A percentile compares a stretch with the other conserved stretches of the same genome.
phyloP scores from a whole-genome alignment of 2,113 vertebrate genomes.

The Hypomesus transpacificus region DNA sequence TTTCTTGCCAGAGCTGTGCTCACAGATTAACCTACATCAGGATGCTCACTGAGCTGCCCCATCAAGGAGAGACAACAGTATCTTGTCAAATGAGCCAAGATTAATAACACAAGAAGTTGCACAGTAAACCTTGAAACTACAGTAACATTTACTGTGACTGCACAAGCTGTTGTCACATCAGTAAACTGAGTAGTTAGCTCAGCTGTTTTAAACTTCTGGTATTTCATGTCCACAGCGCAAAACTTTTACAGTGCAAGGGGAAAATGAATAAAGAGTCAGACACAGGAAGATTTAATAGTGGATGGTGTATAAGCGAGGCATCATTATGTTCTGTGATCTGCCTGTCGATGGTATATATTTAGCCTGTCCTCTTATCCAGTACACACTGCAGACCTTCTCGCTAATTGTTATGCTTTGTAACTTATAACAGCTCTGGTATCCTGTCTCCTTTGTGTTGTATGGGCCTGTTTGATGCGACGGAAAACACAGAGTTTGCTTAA shows the following conservation, averaged over 20 bases:
- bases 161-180: too few species aligned
- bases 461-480: slow-evolving; percentile 17
- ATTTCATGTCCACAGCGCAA: background rate
- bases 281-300: slow-evolving; percentile 34
- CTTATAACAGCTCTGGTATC: background rate
- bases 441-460: background rate
- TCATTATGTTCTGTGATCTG: slow-evolving; percentile 50
- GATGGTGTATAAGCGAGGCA: slow-evolving; percentile 38
- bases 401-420: slow-evolving; percentile 39
- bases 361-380: slow-evolving; percentile 42
- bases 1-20: background rate
- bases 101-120: too few species aligned
- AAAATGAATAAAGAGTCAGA: slow-evolving; percentile 23
- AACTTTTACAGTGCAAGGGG: slow-evolving; percentile 22
- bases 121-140: too few species aligned
- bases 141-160: too few species aligned
- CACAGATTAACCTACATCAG: too few species aligned
- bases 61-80: too few species aligned
- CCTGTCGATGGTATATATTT: slow-evolving; percentile 44
- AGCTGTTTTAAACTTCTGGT: background rate
- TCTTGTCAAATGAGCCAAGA: too few species aligned
- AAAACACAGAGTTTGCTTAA: slow-evolving; percentile 33
- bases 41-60: too few species aligned
- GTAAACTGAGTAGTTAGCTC: too few species aligned
- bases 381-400: slow-evolving; percentile 36